Percentiles rank a stretch among this genome's conserved stretches.
phyloP scores from a whole-genome alignment of 2,797 vertebrate species.

The Gambelia wislizenii region DNA sequence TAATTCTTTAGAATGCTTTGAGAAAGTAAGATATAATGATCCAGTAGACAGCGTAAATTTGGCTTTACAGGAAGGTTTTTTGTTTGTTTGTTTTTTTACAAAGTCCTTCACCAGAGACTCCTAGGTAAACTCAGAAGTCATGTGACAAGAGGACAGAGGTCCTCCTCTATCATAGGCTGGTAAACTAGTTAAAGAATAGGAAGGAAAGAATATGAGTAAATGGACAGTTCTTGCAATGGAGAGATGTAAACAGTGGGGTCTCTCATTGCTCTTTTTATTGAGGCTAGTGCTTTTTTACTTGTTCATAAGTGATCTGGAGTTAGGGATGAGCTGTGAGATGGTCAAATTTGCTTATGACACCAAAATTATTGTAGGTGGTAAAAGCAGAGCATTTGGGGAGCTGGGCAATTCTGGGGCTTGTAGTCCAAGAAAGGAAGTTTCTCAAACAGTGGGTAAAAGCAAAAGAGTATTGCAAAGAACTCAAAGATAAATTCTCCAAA shows the following conservation, averaged over 20 bases:
- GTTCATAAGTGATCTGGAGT: neutral
- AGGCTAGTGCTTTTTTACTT: neutral
- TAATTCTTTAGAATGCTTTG: neutral
- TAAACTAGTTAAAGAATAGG: neutral
- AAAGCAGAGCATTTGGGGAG: neutral
- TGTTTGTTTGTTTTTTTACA: neutral
- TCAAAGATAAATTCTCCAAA: neutral
- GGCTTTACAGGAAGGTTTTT: neutral
- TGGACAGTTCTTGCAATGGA: neutral
- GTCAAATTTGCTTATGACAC: neutral
- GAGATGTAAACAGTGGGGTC: neutral
- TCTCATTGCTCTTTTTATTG: neutral
- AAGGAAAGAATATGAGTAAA: neutral
- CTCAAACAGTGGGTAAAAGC: neutral
- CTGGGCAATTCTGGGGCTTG: neutral
- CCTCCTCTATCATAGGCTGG: neutral
- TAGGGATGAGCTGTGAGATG: neutral
- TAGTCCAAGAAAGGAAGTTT: too few relatives aligned
- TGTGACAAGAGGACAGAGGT: neutral
- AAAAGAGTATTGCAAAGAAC: neutral
- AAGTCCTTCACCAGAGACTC: neutral
- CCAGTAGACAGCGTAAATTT: neutral
- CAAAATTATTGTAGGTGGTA: neutral
- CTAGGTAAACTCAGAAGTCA: neutral
- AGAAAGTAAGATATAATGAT: neutral